A percentile compares a stretch with the other conserved stretches of the same genome.
Conservation (phyloP, 2,888 invertebrate genomes). For the Hypselothyrea guttata region DNA sequence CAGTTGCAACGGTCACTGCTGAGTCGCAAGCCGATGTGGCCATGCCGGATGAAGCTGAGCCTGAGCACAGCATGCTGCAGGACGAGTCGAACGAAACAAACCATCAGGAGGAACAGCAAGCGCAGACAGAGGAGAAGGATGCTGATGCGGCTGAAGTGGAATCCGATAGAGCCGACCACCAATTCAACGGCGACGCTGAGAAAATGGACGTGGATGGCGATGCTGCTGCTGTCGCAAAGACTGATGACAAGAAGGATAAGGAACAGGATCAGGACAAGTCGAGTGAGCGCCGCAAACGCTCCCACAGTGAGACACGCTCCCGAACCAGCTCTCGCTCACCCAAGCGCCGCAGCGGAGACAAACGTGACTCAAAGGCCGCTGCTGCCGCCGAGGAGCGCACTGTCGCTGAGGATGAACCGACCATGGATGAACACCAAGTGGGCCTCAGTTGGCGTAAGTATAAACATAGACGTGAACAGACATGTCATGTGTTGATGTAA, state of each 20-base stretch:
- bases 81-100: conserved; percentile 9
- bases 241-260: conserved; percentile 31
- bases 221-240: conserved; percentile 14
- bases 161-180: conserved; percentile 21
- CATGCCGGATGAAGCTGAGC: conserved; percentile 60
- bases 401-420: conserved; percentile 81
- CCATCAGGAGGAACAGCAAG: conserved; percentile 13
- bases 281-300: conserved; percentile 65
- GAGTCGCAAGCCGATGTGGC: conserved; percentile 39
- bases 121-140: neutral
- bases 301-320: conserved; percentile 69
- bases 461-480: too few species aligned
- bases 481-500: too few species aligned
- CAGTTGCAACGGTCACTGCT: conserved; percentile 14
- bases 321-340: conserved; percentile 75
- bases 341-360: conserved; percentile 71
- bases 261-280: conserved; percentile 57
- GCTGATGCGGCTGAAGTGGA: conserved; percentile 1
- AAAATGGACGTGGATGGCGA: conserved; percentile 68
- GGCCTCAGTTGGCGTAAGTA: conserved; percentile 85
- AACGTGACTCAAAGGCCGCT: conserved; percentile 63
- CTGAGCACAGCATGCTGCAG: neutral
- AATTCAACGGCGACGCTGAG: conserved; percentile 67
- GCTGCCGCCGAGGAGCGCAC: conserved; percentile 77
- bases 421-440: conserved; percentile 79